These are phyloP conservation scores for Trichosurus vulpecula DNA, from an alignment of 2,797 vertebrate species.

Conservation along the genomic window DNA sequence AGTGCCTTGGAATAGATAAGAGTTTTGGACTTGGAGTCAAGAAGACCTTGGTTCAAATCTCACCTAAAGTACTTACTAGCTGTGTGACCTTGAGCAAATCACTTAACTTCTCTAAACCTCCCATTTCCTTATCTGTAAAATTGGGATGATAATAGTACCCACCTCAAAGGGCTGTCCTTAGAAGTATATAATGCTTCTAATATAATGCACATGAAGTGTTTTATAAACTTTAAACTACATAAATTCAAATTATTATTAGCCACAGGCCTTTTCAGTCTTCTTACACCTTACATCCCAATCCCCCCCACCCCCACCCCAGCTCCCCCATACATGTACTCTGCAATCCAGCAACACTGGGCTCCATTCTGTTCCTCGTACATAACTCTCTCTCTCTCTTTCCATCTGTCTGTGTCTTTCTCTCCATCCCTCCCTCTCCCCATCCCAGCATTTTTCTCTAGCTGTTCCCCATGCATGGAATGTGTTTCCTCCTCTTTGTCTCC, in stretches of 20 bases:
- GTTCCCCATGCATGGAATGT: no score
- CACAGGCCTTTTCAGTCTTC: background rate
- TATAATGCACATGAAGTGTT: background rate
- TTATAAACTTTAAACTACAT: background rate
- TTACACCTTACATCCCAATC: background rate
- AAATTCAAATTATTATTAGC: background rate
- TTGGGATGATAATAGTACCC: no score
- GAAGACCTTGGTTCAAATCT: background rate
- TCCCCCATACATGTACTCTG: no score
- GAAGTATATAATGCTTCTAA: background rate
- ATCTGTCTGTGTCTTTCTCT: no score
- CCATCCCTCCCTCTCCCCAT: no score
- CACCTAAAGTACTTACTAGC: background rate
- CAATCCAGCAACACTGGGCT: background rate
- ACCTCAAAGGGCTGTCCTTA: background rate
- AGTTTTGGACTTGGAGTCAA: background rate
- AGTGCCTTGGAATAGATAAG: background rate
- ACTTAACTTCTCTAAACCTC: background rate
- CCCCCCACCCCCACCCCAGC: background rate
- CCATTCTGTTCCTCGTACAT: background rate
- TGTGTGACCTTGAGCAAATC: background rate
- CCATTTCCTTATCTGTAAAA: no score
- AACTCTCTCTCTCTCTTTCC: background rate
- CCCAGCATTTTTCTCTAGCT: background rate
- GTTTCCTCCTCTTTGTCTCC: no score